Base-by-base conservation (phyloP, 2,113 vertebrate genomes). In the Macaca mulatta region DNA sequence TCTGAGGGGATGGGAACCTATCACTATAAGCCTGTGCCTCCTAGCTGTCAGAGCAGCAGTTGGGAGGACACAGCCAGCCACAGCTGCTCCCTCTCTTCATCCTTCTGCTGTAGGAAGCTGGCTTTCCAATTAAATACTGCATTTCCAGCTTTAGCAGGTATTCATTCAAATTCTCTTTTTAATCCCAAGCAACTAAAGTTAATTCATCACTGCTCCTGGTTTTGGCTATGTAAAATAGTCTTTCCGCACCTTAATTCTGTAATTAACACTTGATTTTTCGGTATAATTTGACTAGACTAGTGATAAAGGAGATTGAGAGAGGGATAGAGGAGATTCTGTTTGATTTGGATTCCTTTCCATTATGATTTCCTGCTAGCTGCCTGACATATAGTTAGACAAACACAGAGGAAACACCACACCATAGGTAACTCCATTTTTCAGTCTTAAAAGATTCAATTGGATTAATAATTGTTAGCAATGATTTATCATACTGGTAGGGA, bases 321-420 rank as follows among this genome's bases (percentile, higher is more conserved):
- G 40, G 69, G n/a, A 64, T 4, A 40, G 43, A 80, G 48, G 50
- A 89, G 80, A 84, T 61, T 81, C 70, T 69, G 8, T 82, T 89
- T 95, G 70, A 69, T 74, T 82, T 90, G 87, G 22, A 86, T 92
- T 86, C 55, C 69, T 93, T 93, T 95, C 84, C 18, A 1, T 72
- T 84, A 84, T 78, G 77, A 89, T 84, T 96, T 92, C 57, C 48
- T 90, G 45, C 38, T 96, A 45, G 27, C 70, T 86, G 11, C 22
- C 70, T 77, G 50, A 72, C 35, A 85, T 48, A 87, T 6, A 59
- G 9, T 90, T 86, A 87, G 75, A 77, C 81, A 96, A 48, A 82
- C 43, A 40, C 84, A 79, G 69, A 92, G 45, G 64, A 90, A 97
- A 84, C 40, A 43, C 55, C 78, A 70, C 35, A 80, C 52, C 18